Conservation (phyloP, 1,140 invertebrate species). For the Gryon sp. region DNA sequence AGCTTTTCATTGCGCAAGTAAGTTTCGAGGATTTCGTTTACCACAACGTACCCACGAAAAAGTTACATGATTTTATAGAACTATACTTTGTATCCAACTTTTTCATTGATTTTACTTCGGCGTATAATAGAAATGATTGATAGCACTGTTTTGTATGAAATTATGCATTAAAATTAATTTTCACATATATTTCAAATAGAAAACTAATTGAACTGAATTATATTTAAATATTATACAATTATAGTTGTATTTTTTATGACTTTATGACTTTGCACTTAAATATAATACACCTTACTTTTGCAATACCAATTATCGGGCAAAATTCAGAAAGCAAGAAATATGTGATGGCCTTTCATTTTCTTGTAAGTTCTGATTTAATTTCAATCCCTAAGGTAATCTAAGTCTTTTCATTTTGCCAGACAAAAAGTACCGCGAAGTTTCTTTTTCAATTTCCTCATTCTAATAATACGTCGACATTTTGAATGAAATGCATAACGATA, state of each 20-base stretch:
- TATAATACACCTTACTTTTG: too few relatives aligned
- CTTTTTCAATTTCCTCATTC: conserved; percentile 38
- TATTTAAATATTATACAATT: too few relatives aligned
- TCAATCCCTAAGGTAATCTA: neutral
- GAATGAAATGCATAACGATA: conserved; percentile 9
- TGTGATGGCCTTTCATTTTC: conserved; percentile 9
- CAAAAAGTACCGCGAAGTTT: conserved; percentile 24
- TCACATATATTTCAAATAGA: too few relatives aligned
- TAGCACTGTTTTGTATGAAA: neutral
- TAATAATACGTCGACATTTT: conserved; percentile 22
- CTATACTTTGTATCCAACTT: conserved; percentile 32
- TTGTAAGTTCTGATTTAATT: neutral
- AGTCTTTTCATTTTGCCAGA: conserved; percentile 6
- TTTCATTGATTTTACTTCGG: conserved; percentile 6
- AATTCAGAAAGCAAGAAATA: too few relatives aligned
- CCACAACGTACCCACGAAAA: conserved; percentile 13
- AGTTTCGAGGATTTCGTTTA: conserved; percentile 47
- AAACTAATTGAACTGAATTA: too few relatives aligned
- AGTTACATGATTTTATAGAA: conserved; percentile 28
- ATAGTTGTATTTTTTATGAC: too few relatives aligned
- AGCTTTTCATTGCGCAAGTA: conserved; percentile 41
- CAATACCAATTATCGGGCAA: too few relatives aligned
- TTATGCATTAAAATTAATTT: too few relatives aligned
- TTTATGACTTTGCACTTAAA: too few relatives aligned
- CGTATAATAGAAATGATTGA: conserved; percentile 51